Base-by-base conservation (phyloP, 2,888 invertebrate genomes). In the Sceliomorpha sp. region DNA sequence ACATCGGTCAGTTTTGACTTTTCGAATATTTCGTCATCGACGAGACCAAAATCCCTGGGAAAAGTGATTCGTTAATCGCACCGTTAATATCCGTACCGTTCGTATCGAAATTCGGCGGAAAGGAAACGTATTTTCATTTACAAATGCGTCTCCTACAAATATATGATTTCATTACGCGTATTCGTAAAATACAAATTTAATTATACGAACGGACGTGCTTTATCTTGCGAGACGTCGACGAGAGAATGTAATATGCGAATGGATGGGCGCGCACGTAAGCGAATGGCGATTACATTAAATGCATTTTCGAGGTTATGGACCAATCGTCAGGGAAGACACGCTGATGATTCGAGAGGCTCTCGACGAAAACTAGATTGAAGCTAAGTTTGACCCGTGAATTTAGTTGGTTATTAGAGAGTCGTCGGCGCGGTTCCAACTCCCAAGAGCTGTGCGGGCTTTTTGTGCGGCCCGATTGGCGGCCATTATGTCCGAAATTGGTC, bases 401-500 rank as follows among this genome's bases (percentile, higher is more conserved):
- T 78, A 50, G 78, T 74, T 73, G 79, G 78, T 82, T 85, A 83
- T 83, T 80, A 82, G 78, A 75, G 74, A 75, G 76, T 77, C 72
- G 77, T 58, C 75, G 75, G 77, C 76, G 72, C 72, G 73, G 74
- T 75, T 77, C 75, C 76, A 74, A 74, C 62, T 74, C 64, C 68
- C 48, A 56, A 64, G 72, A 70, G 70, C 64, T 50, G 69, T 55
- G 70, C 72, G 48, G 67, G 75, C 77, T 83, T 85, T 84, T 83
- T 80, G 81, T 81, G 78, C 73, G 74, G 75, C 68, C 78, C 79
- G 83, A 86, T 86, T 85, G 84, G 80, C 80, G 76, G 80, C 79
- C 83, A 85, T 86, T 85, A 86, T 81, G 79, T 73, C 74, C 75
- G 75, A 85, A 85, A 86, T 86, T 86, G 83, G 84, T 81, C 81